Conservation (phyloP, 2,797 vertebrate species). For the Sorex maritimensis region DNA sequence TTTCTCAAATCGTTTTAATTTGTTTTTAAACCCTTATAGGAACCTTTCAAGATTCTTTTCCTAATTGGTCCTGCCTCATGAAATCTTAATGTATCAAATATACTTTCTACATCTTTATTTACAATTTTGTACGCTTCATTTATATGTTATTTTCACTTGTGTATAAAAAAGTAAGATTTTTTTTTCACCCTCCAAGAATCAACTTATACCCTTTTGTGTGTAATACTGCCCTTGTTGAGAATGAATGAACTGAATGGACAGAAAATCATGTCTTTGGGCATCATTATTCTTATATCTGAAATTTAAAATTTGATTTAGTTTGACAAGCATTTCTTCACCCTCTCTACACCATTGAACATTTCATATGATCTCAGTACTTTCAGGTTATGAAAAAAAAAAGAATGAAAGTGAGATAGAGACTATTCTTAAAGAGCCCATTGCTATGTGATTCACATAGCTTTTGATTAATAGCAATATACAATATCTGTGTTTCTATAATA, state of each 20-base stretch:
- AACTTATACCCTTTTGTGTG: background rate
- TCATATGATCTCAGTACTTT: background rate
- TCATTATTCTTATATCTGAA: slow-evolving; percentile 14
- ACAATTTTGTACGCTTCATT: too few relatives aligned
- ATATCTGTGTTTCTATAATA: background rate
- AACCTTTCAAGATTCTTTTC: background rate
- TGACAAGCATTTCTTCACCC: too few relatives aligned
- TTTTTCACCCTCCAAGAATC: background rate
- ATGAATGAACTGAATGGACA: background rate
- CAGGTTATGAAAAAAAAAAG: background rate
- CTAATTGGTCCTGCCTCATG: background rate
- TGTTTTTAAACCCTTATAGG: background rate
- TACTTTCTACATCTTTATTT: background rate
- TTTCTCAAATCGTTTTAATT: background rate
- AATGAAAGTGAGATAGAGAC: background rate
- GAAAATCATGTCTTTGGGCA: background rate
- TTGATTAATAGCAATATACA: background rate
- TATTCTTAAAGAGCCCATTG: background rate
- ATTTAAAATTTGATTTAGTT: slow-evolving; percentile 16
- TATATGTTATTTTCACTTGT: background rate
- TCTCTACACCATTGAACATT: background rate
- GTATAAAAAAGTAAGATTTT: background rate
- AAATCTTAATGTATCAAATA: background rate
- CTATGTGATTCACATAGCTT: background rate
- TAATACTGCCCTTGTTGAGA: background rate